Base-by-base conservation (phyloP, 2,113 vertebrate species). In the Poecilia latipinna region DNA sequence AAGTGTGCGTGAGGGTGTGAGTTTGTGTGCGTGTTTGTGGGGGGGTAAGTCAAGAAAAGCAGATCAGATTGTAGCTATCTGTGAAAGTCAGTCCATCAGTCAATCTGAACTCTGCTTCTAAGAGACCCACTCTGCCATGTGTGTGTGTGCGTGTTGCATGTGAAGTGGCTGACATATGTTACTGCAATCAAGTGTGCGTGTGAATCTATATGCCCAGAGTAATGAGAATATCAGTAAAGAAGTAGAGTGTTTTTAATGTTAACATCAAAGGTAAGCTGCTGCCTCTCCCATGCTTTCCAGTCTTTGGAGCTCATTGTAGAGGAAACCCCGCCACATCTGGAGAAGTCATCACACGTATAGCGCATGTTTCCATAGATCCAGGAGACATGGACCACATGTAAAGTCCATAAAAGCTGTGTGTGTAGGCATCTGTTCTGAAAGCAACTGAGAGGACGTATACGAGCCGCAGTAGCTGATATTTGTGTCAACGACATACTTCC, bases 291-390 rank as follows among this genome's bases (percentile, higher is more conserved):
- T 70, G 12, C 61, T 57, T 76, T 42, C 63, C 88, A 89, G 78
- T 72, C 42, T 80, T 87, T 88, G 69, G 75, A 78, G 57, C 1
- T 0, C 65, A 48, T 33, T 75, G 28, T 28, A 44, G 29, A 87
- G 79, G 72, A 90, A 91, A 86, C 78, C 68, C 29, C 64, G n/a
- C 39, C 75, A 70, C 85, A 88, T 90, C 87, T 91, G 90, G 85
- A 82, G n/a, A 88, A 74, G 26, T 32, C 69, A 77, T 88, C 61
- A 54, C 73, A 54, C 12, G 35, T 37, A 33, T 32, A 61, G 22
- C 2, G 15, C 12, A 48, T 39, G 8, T 70, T 68, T 29, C 32
- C 68, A 74, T 33, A 78, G 37, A 67, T 67, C n/a, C 42, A 51
- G 51, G 31, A 8, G 29, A n/a, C 62, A 39, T 28, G 26, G 71